Conservation (phyloP, 2,113 vertebrate genomes). For the Vicugna pacos region DNA sequence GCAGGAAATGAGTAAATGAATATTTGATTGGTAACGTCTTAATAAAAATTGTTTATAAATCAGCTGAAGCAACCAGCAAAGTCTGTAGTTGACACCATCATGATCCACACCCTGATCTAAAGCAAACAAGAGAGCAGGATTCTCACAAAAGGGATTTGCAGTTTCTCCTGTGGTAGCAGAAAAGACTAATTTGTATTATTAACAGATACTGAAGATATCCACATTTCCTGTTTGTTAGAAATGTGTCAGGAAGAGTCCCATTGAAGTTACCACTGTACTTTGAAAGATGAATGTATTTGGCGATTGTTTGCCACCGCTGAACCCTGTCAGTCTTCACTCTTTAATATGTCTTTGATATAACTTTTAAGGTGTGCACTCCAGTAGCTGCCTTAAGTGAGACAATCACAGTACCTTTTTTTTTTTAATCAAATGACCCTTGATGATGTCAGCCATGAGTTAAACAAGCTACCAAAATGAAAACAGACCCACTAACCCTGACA, state of each 20-base stretch:
- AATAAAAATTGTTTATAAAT: conserved; percentile 30
- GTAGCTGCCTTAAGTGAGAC: not conserved
- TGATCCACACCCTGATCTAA: not conserved
- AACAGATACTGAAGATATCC: not conserved
- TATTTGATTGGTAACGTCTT: conserved; percentile 26
- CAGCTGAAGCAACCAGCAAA: not conserved
- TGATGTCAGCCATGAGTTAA: not conserved
- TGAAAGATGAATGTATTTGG: not conserved
- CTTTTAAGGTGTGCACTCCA: not conserved
- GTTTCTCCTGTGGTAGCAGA: not conserved
- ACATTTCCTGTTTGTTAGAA: not conserved
- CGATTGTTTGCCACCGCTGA: not conserved
- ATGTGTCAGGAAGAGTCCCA: not conserved
- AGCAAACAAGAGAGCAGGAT: not conserved
- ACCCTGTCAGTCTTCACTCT: not conserved
- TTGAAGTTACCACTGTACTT: not conserved
- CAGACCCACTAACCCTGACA: not conserved
- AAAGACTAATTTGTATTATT: not conserved
- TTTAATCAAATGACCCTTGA: not conserved
- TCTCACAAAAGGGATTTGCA: conserved; percentile 6
- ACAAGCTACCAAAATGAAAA: not conserved
- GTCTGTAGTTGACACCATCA: not conserved
- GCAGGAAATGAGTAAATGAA: not conserved
- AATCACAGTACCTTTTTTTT: not conserved
- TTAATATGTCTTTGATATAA: not conserved